A percentile compares a stretch with the other conserved stretches of the same genome.
Evolutionary conservation across 1,140 invertebrate species (phyloP).

Genomic region (Leptonema lineaticorne): DNA sequence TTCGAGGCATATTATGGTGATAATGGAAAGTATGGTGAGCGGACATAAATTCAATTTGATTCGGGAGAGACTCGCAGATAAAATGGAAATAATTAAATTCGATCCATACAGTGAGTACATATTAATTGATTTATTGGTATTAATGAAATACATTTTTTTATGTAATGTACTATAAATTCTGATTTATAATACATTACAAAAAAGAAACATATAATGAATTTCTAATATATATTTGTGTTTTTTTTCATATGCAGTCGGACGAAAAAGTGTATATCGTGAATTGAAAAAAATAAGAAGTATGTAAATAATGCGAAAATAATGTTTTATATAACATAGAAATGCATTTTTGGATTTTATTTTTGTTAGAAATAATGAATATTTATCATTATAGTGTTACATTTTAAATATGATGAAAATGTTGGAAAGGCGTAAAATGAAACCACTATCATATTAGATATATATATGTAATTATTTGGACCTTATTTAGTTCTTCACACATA

Average conservation of each 20-base stretch:
- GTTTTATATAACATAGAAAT: no score
- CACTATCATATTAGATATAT: no score
- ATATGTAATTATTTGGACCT: no score
- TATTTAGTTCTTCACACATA: no score
- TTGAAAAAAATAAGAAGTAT: conserved; percentile 65
- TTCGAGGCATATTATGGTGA: conserved; percentile 71
- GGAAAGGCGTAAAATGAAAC: no score
- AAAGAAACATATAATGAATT: no score
- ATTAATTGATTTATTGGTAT: background rate
- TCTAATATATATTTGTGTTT: conserved; percentile 11
- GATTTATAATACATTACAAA: no score
- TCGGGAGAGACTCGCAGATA: conserved; percentile 73
- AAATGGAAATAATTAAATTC: conserved; percentile 71
- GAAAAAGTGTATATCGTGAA: conserved; percentile 60
- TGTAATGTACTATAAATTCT: no score
- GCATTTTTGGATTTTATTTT: no score
- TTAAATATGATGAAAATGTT: no score
- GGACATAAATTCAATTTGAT: conserved; percentile 67
- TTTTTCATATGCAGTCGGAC: conserved; percentile 30
- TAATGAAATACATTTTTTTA: conserved; percentile 17
- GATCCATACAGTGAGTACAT: conserved; percentile 61
- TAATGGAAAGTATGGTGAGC: conserved; percentile 74
- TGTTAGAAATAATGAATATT: no score
- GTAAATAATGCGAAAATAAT: conserved; percentile 36
- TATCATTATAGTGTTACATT: no score